Percentiles rank a stretch among this genome's conserved stretches.
phyloP scores from a whole-genome alignment of 2,113 vertebrate genomes.

The Aleadryas rufinucha region DNA sequence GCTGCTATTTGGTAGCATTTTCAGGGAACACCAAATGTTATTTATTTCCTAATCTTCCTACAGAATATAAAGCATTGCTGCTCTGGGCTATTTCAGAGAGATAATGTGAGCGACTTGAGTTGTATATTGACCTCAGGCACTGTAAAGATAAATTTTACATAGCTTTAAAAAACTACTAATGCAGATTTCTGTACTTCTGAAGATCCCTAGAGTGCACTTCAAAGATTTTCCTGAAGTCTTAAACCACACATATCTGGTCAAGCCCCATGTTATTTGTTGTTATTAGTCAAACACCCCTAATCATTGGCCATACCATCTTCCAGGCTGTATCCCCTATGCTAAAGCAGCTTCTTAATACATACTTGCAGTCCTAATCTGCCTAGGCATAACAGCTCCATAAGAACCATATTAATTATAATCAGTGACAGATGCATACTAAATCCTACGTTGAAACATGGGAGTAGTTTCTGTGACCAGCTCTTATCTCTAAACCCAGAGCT shows the following conservation, averaged over 20 bases:
- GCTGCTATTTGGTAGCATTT: neutral
- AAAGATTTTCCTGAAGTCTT: neutral
- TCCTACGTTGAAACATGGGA: neutral
- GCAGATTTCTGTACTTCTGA: neutral
- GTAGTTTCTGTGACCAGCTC: neutral
- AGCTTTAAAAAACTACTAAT: slow-evolving; percentile 20
- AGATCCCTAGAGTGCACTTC: neutral
- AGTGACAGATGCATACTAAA: neutral
- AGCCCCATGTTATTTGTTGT: neutral
- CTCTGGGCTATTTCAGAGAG: slow-evolving; percentile 13
- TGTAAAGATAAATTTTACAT: neutral
- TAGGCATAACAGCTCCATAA: neutral
- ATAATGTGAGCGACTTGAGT: slow-evolving; percentile 15
- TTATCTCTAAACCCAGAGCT: neutral
- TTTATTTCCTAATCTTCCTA: slow-evolving; percentile 32
- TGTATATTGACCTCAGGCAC: neutral
- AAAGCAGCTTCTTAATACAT: neutral
- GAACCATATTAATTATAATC: neutral
- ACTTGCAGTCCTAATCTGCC: neutral
- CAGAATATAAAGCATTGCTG: slow-evolving; percentile 13
- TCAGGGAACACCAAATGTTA: neutral
- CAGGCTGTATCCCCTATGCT: neutral
- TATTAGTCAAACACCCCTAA: neutral
- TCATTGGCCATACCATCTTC: neutral
- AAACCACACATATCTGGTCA: neutral